Evolutionary conservation across 2,888 invertebrate genomes (phyloP), one percentile per base, ranked within the genome.

Genomic region (Phyllotreta striolata): DNA sequence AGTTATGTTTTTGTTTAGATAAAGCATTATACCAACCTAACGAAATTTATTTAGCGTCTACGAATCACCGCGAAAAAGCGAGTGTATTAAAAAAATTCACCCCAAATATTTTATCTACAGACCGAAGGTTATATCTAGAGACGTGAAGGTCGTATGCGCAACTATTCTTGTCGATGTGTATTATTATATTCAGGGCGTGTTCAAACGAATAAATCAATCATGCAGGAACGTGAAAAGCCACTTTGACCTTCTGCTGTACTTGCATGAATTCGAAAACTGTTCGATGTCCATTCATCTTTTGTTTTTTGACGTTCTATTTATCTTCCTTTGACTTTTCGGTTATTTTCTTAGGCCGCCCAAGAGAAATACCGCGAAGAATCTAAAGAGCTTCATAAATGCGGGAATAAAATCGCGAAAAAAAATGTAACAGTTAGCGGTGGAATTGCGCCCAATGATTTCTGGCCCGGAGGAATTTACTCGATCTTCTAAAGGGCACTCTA

Each of bases 401-500:
- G 10, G 13, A 43, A 43, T 43, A 43, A 43, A 43, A 43, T 10
- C 44, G 12, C 12, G 12, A 10, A 43, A 43, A 13, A 14, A 35
- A 46, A 46, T 10, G n/a, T 24, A 24, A 4, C 24, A 24, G 24
- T 24, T 24, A 24, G 24, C 24, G 24, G 24, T 24, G 24, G 24
- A 24, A 24, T 24, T 24, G 24, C 24, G 24, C 24, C 24, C 24
- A 24, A 24, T 24, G 24, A 24, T 24, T 24, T 24, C 24, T 24
- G 4, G 24, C 24, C 24, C 24, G 24, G 24, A 24, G 24, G 24
- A 24, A 24, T 24, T 57, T 40, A 44, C 14, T 47, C 37, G 54
- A 64, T 57, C 55, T 61, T 38, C 54, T 60, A 38, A 60, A 60
- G 60, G 51, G 59, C 55, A 62, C 59, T 64, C 59, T 57, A 63